Evolutionary conservation across 2,888 invertebrate genomes (phyloP).

Genomic region (Falcaria lacertinaria): DNA sequence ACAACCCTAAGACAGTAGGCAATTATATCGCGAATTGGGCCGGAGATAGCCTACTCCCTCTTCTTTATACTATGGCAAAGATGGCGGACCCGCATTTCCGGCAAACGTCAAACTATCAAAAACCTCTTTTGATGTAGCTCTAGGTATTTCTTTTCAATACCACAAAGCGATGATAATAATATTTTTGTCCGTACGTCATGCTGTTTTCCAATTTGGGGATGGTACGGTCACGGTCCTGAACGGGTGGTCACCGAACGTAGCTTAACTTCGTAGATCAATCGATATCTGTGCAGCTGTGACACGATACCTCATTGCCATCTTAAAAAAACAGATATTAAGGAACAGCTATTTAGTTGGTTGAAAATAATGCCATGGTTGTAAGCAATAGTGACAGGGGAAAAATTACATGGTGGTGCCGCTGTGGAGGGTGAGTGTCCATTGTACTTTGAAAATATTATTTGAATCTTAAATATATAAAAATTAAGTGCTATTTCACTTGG

Average conservation of each 20-base stretch:
- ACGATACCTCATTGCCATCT: too few relatives aligned
- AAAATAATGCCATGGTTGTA: conserved; percentile 30
- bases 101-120: conserved; percentile 52
- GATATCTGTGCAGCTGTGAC: too few relatives aligned
- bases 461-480: too few relatives aligned
- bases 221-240: too few relatives aligned
- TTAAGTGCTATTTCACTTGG: too few relatives aligned
- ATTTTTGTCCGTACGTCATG: too few relatives aligned
- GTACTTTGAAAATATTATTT: not conserved
- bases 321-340: not conserved
- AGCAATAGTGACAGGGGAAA: conserved; percentile 46
- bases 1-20: too few relatives aligned
- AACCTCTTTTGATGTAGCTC: conserved; percentile 41
- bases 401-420: conserved; percentile 31
- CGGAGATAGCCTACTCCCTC: too few relatives aligned
- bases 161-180: not conserved
- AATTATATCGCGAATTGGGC: too few relatives aligned
- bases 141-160: conserved; percentile 15
- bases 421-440: conserved; percentile 18
- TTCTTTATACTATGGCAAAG: too few relatives aligned
- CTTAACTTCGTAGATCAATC: too few relatives aligned
- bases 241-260: too few relatives aligned
- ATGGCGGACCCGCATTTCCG: conserved; percentile 63
- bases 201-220: not conserved
- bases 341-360: conserved; percentile 8